Percentiles rank a stretch among this genome's conserved stretches.
Conservation (phyloP, 1,140 invertebrate genomes). For the Drosophila lowei region DNA sequence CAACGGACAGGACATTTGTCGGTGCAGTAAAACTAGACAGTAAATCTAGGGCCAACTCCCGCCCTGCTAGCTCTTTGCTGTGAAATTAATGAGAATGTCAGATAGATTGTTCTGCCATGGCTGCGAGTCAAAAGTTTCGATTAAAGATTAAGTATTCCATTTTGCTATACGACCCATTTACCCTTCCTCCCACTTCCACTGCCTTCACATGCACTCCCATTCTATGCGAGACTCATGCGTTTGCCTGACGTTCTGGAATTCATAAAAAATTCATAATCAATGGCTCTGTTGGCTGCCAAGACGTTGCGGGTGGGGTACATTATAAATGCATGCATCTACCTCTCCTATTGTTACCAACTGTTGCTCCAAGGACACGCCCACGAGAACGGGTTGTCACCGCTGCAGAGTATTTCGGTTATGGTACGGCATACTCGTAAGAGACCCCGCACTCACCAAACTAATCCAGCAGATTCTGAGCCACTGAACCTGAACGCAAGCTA, state of each 20-base stretch:
- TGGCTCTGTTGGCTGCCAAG: conserved; percentile 1
- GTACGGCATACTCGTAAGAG: too few relatives aligned
- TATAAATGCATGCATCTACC: conserved; percentile 22
- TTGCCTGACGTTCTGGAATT: conserved; percentile 4
- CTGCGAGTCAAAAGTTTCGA: conserved; percentile 57
- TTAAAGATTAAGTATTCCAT: conserved; percentile 45
- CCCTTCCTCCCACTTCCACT: too few relatives aligned
- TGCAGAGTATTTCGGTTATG: too few relatives aligned
- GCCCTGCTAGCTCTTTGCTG: conserved; percentile 15
- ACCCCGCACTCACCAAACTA: too few relatives aligned
- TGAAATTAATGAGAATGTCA: conserved; percentile 59
- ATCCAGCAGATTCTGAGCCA: too few relatives aligned
- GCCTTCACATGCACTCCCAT: conserved; percentile 8
- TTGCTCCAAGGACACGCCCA: conserved; percentile 16
- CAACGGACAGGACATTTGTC: conserved; percentile 25
- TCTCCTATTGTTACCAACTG: conserved; percentile 11
- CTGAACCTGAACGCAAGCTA: too few relatives aligned
- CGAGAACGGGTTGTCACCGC: too few relatives aligned
- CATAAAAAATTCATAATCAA: conserved; percentile 25
- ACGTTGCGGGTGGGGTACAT: background rate
- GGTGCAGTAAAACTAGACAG: too few relatives aligned
- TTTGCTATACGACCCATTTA: too few relatives aligned
- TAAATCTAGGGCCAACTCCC: background rate
- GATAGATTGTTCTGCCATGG: conserved; percentile 32
- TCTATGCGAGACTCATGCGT: background rate